Conservation (phyloP, 2,113 vertebrate genomes). For the Elanus axillaris region DNA sequence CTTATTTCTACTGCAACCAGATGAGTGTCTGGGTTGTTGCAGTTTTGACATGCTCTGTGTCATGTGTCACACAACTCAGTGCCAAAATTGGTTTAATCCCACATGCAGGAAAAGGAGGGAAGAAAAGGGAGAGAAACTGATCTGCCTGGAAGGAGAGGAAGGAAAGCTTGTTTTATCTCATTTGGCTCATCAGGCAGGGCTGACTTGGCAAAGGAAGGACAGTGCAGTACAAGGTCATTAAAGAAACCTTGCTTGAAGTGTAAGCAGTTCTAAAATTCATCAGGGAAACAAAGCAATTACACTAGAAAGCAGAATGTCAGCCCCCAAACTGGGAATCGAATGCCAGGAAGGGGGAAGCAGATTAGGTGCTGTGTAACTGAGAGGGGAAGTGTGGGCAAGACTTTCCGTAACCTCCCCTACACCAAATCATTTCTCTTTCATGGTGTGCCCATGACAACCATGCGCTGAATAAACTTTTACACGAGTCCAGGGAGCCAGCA, state of each 20-base stretch:
- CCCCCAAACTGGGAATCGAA: not conserved
- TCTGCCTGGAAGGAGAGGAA: not conserved
- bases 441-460: not conserved
- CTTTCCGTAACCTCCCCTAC: not conserved
- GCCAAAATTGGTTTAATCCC: not conserved
- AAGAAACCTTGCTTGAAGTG: not conserved
- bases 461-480: not conserved
- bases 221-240: not conserved
- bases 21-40: not conserved
- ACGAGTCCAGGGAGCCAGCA: accelerated
- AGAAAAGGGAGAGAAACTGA: not conserved
- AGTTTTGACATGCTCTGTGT: not conserved
- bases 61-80: not conserved
- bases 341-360: not conserved
- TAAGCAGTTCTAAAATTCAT: not conserved
- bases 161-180: not conserved
- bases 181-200: not conserved
- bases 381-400: not conserved
- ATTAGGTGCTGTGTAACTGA: not conserved
- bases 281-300: not conserved
- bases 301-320: not conserved
- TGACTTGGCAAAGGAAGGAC: not conserved
- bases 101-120: not conserved
- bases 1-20: not conserved
- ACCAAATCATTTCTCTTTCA: not conserved